phyloP scores from a whole-genome alignment of 1,140 invertebrate species.

The Trachelipus rathkii region DNA sequence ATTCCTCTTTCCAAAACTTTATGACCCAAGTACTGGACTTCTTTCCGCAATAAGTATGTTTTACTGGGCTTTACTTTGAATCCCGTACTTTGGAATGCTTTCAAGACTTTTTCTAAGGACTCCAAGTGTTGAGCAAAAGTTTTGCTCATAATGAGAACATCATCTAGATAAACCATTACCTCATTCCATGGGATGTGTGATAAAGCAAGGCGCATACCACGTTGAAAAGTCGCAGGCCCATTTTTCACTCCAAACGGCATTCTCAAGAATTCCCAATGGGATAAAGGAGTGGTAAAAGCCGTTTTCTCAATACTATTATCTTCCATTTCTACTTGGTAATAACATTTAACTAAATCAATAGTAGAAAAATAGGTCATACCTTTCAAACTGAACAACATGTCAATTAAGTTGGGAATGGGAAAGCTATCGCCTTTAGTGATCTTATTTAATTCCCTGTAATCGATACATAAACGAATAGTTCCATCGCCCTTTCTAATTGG shows the following conservation, averaged over 20 bases:
- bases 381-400: background rate
- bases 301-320: conserved; percentile 14
- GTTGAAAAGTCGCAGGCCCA: background rate
- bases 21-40: background rate
- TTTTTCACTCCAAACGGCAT: conserved; percentile 26
- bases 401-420: conserved; percentile 4
- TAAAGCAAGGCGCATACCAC: background rate
- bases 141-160: background rate
- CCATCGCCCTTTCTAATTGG: too few relatives aligned
- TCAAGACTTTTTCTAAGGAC: background rate
- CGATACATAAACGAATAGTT: too few relatives aligned
- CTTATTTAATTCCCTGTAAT: too few relatives aligned
- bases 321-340: conserved; percentile 25
- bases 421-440: too few relatives aligned
- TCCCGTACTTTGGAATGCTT: background rate
- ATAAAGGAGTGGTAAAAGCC: conserved; percentile 17
- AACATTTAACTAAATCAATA: conserved; percentile 22
- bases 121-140: background rate
- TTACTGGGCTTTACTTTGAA: background rate
- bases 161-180: background rate
- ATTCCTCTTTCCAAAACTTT: background rate
- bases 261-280: conserved; percentile 17
- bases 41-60: background rate
- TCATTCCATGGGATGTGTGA: background rate
- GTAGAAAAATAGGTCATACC: conserved; percentile 13